These are phyloP conservation scores for Cosmorhoe ocellata DNA, from an alignment of 2,888 invertebrate genomes.

Conservation along the genomic window DNA sequence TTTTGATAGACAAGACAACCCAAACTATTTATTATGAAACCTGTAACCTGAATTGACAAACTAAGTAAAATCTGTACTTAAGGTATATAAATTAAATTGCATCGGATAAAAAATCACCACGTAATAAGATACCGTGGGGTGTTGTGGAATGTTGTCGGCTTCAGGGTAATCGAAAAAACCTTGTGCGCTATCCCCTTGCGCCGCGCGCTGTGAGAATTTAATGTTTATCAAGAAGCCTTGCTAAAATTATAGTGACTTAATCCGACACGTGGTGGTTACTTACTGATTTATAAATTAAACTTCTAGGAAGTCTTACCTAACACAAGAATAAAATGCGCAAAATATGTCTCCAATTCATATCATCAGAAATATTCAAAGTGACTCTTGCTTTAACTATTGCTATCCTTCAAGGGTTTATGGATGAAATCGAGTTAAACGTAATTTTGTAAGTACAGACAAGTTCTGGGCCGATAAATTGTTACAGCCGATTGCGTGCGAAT, in stretches of 20 bases:
- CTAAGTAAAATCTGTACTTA: too few species aligned
- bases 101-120: conserved; percentile 6
- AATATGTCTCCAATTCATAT: conserved; percentile 10
- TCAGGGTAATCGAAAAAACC: conserved; percentile 57
- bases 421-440: conserved; percentile 40
- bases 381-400: conserved; percentile 17
- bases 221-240: conserved; percentile 64
- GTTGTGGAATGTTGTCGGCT: conserved; percentile 48
- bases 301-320: conserved; percentile 31
- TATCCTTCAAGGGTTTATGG: conserved; percentile 44
- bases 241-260: conserved; percentile 58
- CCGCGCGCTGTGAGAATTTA: conserved; percentile 50
- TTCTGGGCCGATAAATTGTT: conserved; percentile 62
- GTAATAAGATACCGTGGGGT: conserved; percentile 48
- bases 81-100: conserved; percentile 4
- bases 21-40: too few species aligned
- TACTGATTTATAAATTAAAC: conserved; percentile 41
- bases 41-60: too few species aligned
- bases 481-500: conserved; percentile 61
- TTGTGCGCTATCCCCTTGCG: conserved; percentile 40
- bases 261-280: conserved; percentile 38
- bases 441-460: conserved; percentile 47
- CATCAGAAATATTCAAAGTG: conserved; percentile 13
- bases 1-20: too few species aligned
- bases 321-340: conserved; percentile 8